Evolutionary conservation across 2,113 vertebrate genomes (phyloP).

Genomic region (Nerophis ophidion): DNA sequence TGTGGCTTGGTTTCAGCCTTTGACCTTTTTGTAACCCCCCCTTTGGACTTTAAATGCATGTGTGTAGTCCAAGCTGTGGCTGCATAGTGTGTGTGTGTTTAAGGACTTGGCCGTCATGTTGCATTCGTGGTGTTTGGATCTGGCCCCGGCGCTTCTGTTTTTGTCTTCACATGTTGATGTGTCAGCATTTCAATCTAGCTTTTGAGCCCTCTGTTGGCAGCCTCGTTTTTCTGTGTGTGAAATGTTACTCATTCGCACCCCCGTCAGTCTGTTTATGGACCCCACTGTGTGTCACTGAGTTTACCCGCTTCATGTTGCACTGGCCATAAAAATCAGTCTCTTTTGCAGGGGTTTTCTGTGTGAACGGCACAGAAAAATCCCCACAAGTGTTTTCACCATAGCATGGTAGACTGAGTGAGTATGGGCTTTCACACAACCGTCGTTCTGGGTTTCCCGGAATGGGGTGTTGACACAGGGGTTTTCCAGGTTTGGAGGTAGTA

Average conservation of each 20-base stretch:
- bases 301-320: slow-evolving; percentile 9
- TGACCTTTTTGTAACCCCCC: slow-evolving; percentile 19
- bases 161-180: slow-evolving; percentile 40
- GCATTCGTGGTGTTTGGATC: slow-evolving; percentile 44
- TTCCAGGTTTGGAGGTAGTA: too few species aligned
- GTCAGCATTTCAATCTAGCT: slow-evolving; percentile 26
- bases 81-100: slow-evolving; percentile 10
- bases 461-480: too few species aligned
- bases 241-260: slow-evolving; percentile 10
- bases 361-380: neutral
- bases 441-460: too few species aligned
- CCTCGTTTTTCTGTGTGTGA: slow-evolving; percentile 22
- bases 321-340: neutral
- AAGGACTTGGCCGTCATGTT: slow-evolving; percentile 38
- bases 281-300: slow-evolving; percentile 36
- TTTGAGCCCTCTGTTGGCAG: slow-evolving; percentile 9
- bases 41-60: neutral
- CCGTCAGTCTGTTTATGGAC: slow-evolving; percentile 24
- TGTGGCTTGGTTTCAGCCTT: slow-evolving; percentile 14
- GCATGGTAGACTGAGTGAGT: too few species aligned
- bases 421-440: too few species aligned
- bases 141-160: slow-evolving; percentile 34
- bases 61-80: neutral
- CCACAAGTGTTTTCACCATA: too few species aligned
- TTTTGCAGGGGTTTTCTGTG: neutral